Evolutionary conservation across 2,797 vertebrate species (phyloP).

Genomic region (Furcifer pardalis): DNA sequence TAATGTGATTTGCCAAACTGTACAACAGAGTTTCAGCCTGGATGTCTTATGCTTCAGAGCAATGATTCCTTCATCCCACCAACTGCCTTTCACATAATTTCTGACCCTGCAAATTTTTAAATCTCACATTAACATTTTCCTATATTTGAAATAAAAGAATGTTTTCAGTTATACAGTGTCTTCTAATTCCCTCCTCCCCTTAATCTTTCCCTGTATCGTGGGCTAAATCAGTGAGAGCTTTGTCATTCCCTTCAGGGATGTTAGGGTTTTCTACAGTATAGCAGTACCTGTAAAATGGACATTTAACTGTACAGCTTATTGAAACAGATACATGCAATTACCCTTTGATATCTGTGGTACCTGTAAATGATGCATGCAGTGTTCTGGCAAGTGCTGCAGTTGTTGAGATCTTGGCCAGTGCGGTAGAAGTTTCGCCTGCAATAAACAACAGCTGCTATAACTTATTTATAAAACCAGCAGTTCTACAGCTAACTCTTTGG

Average conservation of each 20-base stretch:
- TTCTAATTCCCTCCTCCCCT: neutral
- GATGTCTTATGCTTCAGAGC: neutral
- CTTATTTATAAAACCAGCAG: neutral
- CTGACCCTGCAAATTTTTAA: neutral
- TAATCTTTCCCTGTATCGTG: neutral
- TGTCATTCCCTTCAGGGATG: neutral
- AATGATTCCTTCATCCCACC: neutral
- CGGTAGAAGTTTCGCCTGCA: constrained; percentile 94
- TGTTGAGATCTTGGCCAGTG: constrained; percentile 98
- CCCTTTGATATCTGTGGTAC: constrained; percentile 72
- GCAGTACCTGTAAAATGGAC: neutral
- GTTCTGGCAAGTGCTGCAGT: constrained; percentile 96
- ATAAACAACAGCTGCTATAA: constrained; percentile 64
- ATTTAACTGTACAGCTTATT: neutral
- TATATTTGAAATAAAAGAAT: neutral
- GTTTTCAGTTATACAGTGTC: neutral
- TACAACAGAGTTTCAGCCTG: neutral
- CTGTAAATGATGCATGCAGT: constrained; percentile 99
- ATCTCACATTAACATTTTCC: neutral
- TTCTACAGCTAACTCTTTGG: neutral
- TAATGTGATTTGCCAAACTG: too few relatives aligned
- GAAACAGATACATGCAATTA: neutral
- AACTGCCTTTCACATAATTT: neutral
- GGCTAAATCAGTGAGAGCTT: neutral
- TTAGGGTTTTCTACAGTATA: neutral